Conservation (phyloP, 2,113 vertebrate genomes). For the Cyanoliseus patagonus region DNA sequence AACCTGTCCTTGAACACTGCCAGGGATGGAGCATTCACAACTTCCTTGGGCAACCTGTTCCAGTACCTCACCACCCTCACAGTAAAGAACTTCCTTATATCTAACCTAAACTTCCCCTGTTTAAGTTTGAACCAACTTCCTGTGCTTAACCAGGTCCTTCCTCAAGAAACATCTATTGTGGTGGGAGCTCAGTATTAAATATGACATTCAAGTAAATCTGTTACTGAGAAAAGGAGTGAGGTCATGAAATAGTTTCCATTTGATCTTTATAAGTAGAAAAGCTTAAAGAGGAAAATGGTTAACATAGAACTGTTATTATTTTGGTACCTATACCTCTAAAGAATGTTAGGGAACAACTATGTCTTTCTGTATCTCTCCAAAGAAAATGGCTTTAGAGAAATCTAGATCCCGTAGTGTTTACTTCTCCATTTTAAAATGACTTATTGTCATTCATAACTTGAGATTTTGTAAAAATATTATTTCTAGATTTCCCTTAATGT, state of each 20-base stretch:
- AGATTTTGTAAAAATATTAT: not conserved
- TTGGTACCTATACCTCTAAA: not conserved
- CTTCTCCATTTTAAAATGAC: not conserved
- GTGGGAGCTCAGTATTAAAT: not conserved
- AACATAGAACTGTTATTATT: not conserved
- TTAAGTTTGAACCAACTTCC: not conserved
- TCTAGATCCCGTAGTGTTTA: not conserved
- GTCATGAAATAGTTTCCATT: not conserved
- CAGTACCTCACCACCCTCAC: not conserved
- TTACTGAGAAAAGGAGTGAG: not conserved
- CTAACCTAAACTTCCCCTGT: not conserved
- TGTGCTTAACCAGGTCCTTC: not conserved
- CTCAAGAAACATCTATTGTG: not conserved
- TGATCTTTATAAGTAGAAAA: not conserved
- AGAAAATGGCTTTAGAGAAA: not conserved
- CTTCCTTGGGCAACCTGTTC: not conserved
- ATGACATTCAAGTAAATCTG: not conserved
- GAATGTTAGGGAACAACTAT: not conserved
- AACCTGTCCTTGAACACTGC: not conserved
- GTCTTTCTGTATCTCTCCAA: not conserved
- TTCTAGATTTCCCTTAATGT: not conserved
- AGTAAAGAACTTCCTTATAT: not conserved
- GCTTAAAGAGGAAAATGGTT: not conserved
- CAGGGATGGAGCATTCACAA: not conserved
- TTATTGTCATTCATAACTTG: not conserved